A percentile compares a stretch with the other conserved stretches of the same genome.
Evolutionary conservation across 2,888 invertebrate genomes (phyloP).

Genomic region (Agonopterix arenella): DNA sequence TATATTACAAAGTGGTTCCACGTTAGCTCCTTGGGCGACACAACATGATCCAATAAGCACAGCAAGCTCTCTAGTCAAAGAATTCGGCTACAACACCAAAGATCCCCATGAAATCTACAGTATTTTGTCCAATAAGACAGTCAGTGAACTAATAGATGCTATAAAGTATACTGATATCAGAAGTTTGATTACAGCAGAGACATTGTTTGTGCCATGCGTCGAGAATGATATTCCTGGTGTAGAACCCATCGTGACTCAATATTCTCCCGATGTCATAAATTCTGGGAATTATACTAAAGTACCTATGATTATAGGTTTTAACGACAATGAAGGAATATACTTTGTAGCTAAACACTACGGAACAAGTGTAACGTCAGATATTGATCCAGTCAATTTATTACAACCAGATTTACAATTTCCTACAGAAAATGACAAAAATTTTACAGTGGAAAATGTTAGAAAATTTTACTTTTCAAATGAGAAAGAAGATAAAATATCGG

Average conservation of each 20-base stretch:
- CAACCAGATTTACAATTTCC: conserved; percentile 52
- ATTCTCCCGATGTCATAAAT: conserved; percentile 45
- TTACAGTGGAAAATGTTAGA: conserved; percentile 37
- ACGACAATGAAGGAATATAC: conserved; percentile 60
- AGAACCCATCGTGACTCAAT: conserved; percentile 46
- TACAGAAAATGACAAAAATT: conserved; percentile 38
- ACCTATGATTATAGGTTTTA: conserved; percentile 64
- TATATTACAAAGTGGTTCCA: conserved; percentile 60
- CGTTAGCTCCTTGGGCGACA: conserved; percentile 55
- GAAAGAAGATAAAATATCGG: conserved; percentile 54
- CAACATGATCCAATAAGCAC: conserved; percentile 53
- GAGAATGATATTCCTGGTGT: conserved; percentile 53
- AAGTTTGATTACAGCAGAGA: conserved; percentile 46
- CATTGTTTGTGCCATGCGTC: conserved; percentile 56
- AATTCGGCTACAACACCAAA: conserved; percentile 52
- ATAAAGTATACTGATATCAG: conserved; percentile 48
- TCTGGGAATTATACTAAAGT: conserved; percentile 59
- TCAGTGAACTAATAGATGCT: conserved; percentile 42
- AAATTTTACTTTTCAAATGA: conserved; percentile 46
- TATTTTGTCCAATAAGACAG: conserved; percentile 44
- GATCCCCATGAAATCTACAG: conserved; percentile 51
- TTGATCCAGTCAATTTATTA: conserved; percentile 35
- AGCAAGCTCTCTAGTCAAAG: conserved; percentile 46
- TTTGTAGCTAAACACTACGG: conserved; percentile 58
- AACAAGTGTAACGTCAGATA: conserved; percentile 32